These are phyloP conservation scores for Pseudochirops cupreus DNA, from an alignment of 2,797 vertebrate species.

Conservation along the genomic window DNA sequence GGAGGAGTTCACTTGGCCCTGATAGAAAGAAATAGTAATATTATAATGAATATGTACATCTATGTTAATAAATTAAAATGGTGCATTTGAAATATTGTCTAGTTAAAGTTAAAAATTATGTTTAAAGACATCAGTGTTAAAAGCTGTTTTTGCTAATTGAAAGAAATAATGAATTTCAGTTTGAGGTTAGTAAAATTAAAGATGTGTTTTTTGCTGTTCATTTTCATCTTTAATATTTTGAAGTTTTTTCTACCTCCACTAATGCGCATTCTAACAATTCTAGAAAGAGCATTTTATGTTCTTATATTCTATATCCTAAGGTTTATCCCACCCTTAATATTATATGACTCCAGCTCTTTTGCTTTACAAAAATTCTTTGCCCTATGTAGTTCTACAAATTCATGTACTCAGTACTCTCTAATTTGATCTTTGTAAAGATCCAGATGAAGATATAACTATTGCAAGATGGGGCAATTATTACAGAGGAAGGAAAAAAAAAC, in stretches of 20 bases:
- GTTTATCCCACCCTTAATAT: background rate
- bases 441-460: constrained; percentile 21
- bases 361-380: background rate
- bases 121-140: background rate
- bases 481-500: constrained; percentile 23
- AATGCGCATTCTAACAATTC: background rate
- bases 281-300: background rate
- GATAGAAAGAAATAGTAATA: background rate
- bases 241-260: background rate
- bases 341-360: background rate
- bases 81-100: background rate
- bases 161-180: background rate
- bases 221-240: background rate
- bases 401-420: background rate
- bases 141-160: background rate
- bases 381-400: background rate
- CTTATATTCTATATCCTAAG: background rate
- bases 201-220: background rate
- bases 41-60: background rate
- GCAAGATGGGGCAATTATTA: constrained; percentile 36
- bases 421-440: background rate
- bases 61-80: background rate
- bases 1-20: background rate
- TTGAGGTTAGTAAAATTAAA: background rate
- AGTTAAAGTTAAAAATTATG: background rate